A percentile compares a stretch with the other conserved stretches of the same genome.
phyloP scores from a whole-genome alignment of 2,888 invertebrate genomes.

The Amiota communis region DNA sequence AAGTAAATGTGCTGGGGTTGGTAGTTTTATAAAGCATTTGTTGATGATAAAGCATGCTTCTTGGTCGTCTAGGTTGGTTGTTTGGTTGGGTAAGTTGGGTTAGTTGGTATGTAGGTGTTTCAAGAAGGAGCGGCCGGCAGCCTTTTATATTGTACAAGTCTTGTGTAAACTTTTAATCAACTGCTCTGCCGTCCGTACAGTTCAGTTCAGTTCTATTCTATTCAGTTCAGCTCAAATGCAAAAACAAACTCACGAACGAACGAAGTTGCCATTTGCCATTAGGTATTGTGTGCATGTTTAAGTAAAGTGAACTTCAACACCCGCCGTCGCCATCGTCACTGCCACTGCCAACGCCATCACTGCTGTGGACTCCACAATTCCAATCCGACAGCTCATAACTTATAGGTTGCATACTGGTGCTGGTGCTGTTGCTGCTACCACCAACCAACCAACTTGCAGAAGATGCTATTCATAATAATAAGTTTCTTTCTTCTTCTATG shows the following conservation, averaged over 20 bases:
- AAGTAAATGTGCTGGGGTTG: too few relatives aligned
- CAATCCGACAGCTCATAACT: conserved; percentile 45
- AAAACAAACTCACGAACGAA: conserved; percentile 3
- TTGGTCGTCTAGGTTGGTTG: too few relatives aligned
- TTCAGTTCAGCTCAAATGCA: neutral
- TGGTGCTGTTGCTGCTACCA: neutral
- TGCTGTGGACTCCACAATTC: neutral
- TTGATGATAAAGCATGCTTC: too few relatives aligned
- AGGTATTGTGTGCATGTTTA: neutral
- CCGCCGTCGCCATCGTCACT: neutral
- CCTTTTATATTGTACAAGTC: conserved; percentile 47
- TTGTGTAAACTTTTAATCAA: conserved; percentile 62
- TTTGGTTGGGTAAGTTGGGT: too few relatives aligned
- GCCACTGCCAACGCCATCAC: neutral
- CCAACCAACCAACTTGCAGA: neutral
- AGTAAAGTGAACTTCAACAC: conserved; percentile 1
- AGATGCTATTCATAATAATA: conserved; percentile 56
- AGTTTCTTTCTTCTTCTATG: conserved; percentile 35
- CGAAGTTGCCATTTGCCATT: conserved; percentile 25
- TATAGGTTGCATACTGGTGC: conserved; percentile 38
- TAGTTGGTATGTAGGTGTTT: too few relatives aligned
- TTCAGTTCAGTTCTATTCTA: too few relatives aligned
- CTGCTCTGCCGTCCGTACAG: conserved; percentile 42
- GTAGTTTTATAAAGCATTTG: too few relatives aligned
- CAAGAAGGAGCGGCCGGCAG: neutral